Base-by-base conservation (phyloP, 2,888 invertebrate genomes). In the Coecobrya sp. region DNA sequence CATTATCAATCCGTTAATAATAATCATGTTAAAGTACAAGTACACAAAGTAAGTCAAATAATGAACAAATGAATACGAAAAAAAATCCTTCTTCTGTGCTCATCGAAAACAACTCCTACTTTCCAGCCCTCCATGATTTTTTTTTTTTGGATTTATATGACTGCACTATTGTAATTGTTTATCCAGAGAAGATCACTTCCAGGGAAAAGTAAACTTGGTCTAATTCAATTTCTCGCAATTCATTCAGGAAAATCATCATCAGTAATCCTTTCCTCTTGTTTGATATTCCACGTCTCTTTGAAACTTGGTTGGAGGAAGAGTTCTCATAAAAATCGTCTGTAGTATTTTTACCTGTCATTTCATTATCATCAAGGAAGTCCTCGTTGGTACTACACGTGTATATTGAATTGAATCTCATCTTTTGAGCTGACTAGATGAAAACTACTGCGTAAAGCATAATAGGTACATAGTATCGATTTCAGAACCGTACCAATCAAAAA, bases 1-100 rank as follows among this genome's bases (percentile, higher is more conserved):
- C 59, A 55, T 82, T 82, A 82, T 82, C 82, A 55, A 82, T 55
- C 82, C 82, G 27, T 30, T 82, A 82, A 82, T 82, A 82, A 82
- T 82, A 52, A 59, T 82, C 82, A 82, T 59, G 49, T 76, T 45
- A 59, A 82, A 82, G n/a, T n/a, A n/a, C n/a, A 52, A 52, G 25
- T 27, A 30, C 36, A 45, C 16, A 25, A 36, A 82, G 59, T 8
- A n/a, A 82, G 36, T 82, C 45, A 82, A 82, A 59, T 82, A 59
- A 27, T 82, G 25, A 82, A 59, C 45, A 76, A 76, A 76, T 76
- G 30, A 49, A 42, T 25, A 73, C 36, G n/a, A n/a, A n/a, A 42
- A 25, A 49, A 76, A 76, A 49, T 10, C 76, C 22, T 73, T 22
- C 16, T 36, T 73, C 13, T 10, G 4, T 76, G 25, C 11, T 73